Evolutionary conservation across 1,140 invertebrate genomes (phyloP).

Genomic region (Pseudachorutes palmiensis): DNA sequence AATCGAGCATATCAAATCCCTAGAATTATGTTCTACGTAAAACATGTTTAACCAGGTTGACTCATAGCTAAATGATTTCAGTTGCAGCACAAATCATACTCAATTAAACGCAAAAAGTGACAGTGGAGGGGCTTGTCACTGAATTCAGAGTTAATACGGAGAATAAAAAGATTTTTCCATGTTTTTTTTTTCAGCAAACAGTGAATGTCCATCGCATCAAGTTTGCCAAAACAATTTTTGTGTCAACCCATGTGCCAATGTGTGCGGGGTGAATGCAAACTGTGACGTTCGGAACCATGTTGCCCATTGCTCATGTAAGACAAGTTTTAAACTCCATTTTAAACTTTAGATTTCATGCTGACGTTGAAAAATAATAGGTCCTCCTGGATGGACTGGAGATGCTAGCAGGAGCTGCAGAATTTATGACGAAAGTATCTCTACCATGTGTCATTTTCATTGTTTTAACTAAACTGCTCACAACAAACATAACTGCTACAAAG

Average conservation of each 20-base stretch:
- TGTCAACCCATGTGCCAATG: conserved; percentile 43
- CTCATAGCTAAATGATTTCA: too few relatives aligned
- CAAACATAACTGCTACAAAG: too few relatives aligned
- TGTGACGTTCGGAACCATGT: conserved; percentile 46
- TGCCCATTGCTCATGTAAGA: conserved; percentile 39
- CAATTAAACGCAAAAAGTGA: too few relatives aligned
- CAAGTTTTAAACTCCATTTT: not conserved
- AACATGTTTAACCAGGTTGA: too few relatives aligned
- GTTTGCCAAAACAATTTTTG: conserved; percentile 47
- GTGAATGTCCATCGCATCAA: conserved; percentile 45
- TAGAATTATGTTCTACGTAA: too few relatives aligned
- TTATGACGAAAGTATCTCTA: conserved; percentile 52
- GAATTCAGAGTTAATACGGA: too few relatives aligned
- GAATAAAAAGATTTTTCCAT: too few relatives aligned
- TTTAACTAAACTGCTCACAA: not conserved
- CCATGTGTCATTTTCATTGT: not conserved
- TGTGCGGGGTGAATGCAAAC: conserved; percentile 46
- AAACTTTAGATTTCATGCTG: not conserved
- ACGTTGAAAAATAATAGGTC: conserved; percentile 23
- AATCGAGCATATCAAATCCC: too few relatives aligned
- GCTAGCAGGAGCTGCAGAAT: conserved; percentile 51
- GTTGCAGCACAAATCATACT: too few relatives aligned
- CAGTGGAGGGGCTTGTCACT: too few relatives aligned
- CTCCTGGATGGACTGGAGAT: conserved; percentile 47
- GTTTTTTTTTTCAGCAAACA: conserved; percentile 40